These are phyloP conservation scores for Pluvialis apricaria DNA, from an alignment of 2,113 vertebrate genomes.

Conservation along the genomic window DNA sequence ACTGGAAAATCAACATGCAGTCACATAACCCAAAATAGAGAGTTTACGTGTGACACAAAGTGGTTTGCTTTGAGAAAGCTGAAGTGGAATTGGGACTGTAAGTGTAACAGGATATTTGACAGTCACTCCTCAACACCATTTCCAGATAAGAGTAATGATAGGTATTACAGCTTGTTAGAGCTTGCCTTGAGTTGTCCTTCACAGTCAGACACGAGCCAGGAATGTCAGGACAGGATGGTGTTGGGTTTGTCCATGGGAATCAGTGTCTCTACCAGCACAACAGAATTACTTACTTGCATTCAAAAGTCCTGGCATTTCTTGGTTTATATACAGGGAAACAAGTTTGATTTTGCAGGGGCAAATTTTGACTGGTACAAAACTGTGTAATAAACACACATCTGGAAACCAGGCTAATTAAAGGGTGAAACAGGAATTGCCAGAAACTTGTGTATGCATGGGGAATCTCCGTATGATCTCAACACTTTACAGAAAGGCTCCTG, in stretches of 20 bases:
- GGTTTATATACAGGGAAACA: not conserved
- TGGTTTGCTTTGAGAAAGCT: not conserved
- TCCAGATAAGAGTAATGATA: not conserved
- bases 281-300: not conserved
- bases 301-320: not conserved
- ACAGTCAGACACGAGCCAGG: not conserved
- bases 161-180: not conserved
- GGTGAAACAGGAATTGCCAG: not conserved
- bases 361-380: not conserved
- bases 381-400: not conserved
- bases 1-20: not conserved
- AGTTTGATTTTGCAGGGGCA: not conserved
- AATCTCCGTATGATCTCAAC: accelerated
- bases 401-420: not conserved
- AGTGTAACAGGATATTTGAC: not conserved
- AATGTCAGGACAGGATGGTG: not conserved
- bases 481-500: not conserved
- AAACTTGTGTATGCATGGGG: not conserved
- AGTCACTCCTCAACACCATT: not conserved
- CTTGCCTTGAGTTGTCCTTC: not conserved
- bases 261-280: not conserved
- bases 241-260: not conserved
- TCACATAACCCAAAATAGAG: not conserved
- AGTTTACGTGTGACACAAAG: not conserved
- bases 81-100: not conserved